A percentile compares a stretch with the other conserved stretches of the same genome.
Evolutionary conservation across 2,888 invertebrate species (phyloP).

Genomic region (Syrphus vitripennis): DNA sequence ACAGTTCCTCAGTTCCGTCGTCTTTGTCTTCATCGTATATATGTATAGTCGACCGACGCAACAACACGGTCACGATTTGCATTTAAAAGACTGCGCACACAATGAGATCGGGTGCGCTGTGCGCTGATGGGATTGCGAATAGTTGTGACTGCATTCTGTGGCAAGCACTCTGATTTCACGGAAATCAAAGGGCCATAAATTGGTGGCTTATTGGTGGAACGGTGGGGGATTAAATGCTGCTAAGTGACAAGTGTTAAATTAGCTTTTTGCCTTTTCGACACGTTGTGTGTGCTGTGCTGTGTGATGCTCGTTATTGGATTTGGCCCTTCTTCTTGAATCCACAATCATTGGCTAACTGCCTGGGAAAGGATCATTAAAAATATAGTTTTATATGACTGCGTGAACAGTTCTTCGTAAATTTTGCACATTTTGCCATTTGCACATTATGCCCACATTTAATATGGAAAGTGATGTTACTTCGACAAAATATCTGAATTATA

Average conservation of each 20-base stretch:
- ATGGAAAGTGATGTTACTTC: background rate
- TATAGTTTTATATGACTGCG: slow-evolving; percentile 34
- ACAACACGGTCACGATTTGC: slow-evolving; percentile 59
- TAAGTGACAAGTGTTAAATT: slow-evolving; percentile 75
- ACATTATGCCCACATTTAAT: background rate
- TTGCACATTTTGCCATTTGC: background rate
- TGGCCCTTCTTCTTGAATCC: slow-evolving; percentile 26
- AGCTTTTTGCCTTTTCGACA: slow-evolving; percentile 74
- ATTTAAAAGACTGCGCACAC: slow-evolving; percentile 45
- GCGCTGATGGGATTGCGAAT: slow-evolving; percentile 41
- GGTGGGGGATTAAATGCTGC: slow-evolving; percentile 71
- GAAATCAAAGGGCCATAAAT: slow-evolving; percentile 72
- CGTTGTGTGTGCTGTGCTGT: slow-evolving; percentile 46
- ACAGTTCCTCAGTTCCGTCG: background rate
- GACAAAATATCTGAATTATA: background rate
- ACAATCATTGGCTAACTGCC: slow-evolving; percentile 59
- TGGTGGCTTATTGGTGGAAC: slow-evolving; percentile 74
- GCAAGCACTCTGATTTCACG: slow-evolving; percentile 68
- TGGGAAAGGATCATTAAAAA: slow-evolving; percentile 50
- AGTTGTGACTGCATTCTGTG: slow-evolving; percentile 47
- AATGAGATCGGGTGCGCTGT: slow-evolving; percentile 26
- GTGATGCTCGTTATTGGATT: slow-evolving; percentile 29
- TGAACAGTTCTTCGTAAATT: slow-evolving; percentile 6
- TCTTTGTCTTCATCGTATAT: slow-evolving; percentile 3
- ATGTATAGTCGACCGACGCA: background rate